These are phyloP conservation scores for Carassius auratus DNA, from an alignment of 2,113 vertebrate genomes.

Conservation along the genomic window DNA sequence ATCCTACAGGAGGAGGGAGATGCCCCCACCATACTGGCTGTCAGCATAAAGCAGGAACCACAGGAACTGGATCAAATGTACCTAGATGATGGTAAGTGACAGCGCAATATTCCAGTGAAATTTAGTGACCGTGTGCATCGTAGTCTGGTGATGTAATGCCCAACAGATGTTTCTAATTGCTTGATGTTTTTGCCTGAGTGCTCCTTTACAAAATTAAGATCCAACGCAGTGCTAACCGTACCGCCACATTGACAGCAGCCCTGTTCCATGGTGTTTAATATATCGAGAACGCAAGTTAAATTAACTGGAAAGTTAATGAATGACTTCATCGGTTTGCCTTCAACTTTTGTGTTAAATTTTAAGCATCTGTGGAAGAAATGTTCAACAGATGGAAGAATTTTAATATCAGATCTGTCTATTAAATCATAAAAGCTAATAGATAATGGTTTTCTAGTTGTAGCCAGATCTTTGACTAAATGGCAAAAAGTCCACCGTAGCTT, in stretches of 20 bases:
- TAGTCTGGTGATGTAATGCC: constrained; percentile 41
- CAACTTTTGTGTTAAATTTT: constrained; percentile 18
- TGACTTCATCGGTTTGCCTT: constrained; percentile 28
- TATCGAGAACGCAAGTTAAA: constrained; percentile 24
- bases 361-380: constrained; percentile 21
- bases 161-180: constrained; percentile 43
- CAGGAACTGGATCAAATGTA: constrained; percentile 98
- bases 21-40: constrained; percentile 78
- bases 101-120: background rate
- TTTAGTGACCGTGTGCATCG: constrained; percentile 27
- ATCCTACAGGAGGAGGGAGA: constrained; percentile 82
- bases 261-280: constrained; percentile 20
- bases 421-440: constrained; percentile 16
- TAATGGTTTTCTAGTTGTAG: constrained; percentile 3
- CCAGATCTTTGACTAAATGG: background rate
- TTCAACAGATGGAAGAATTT: constrained; percentile 31
- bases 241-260: background rate
- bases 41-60: constrained; percentile 94
- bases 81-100: constrained; percentile 94
- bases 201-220: constrained; percentile 41
- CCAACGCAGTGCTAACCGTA: background rate
- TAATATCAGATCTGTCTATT: constrained; percentile 6
- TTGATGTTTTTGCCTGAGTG: constrained; percentile 33
- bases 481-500: background rate
- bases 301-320: constrained; percentile 34